A percentile compares a stretch with the other conserved stretches of the same genome.
Evolutionary conservation across 1,140 invertebrate genomes (phyloP).

Genomic region (Nephotettix cincticeps): DNA sequence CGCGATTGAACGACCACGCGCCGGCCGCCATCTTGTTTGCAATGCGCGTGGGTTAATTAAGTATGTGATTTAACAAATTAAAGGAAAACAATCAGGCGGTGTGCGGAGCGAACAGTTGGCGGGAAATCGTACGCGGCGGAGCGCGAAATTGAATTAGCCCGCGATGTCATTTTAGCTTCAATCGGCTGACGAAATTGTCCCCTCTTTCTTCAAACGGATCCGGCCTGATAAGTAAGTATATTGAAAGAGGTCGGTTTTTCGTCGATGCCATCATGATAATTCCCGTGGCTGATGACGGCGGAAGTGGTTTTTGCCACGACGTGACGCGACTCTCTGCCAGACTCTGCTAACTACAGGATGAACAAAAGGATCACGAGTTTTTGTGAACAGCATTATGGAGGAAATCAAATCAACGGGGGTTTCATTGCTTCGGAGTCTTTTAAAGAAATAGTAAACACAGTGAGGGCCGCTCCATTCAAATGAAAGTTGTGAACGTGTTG

Average conservation of each 20-base stretch:
- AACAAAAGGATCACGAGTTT: not conserved
- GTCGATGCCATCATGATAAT: not conserved
- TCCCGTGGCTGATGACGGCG: not conserved
- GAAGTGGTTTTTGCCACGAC: constrained; percentile 13
- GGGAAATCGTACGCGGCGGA: constrained; percentile 7
- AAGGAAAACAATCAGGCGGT: constrained; percentile 4
- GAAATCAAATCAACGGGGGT: too few species aligned
- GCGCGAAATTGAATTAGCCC: constrained; percentile 12
- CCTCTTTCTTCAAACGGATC: not conserved
- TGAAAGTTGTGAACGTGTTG: too few species aligned
- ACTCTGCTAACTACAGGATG: not conserved
- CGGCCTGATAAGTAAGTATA: constrained; percentile 21
- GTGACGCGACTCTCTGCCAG: not conserved
- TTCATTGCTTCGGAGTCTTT: too few species aligned
- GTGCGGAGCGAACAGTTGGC: not conserved
- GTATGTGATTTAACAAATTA: constrained; percentile 23
- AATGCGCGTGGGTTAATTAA: constrained; percentile 4
- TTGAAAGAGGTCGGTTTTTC: constrained; percentile 6
- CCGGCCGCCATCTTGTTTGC: constrained; percentile 5
- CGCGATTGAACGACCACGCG: too few species aligned
- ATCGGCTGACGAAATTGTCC: constrained; percentile 8
- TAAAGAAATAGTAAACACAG: too few species aligned
- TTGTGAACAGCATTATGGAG: too few species aligned
- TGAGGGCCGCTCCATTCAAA: too few species aligned
- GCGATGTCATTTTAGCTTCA: constrained; percentile 12